Evolutionary conservation across 2,888 invertebrate species (phyloP), one percentile per base, ranked within the genome.

Genomic region (Hetaerina titia): DNA sequence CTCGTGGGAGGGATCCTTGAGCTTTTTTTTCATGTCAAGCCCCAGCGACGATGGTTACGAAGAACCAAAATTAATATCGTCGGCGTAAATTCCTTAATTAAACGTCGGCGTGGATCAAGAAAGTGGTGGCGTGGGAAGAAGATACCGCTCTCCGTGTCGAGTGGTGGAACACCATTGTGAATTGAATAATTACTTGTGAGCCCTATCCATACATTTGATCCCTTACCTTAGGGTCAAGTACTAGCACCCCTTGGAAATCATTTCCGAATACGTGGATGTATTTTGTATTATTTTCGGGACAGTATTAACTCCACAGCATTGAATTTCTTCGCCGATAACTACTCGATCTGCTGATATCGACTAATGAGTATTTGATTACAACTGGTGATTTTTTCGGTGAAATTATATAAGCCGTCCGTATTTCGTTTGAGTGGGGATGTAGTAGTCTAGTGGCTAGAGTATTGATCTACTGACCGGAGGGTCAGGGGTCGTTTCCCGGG

Each of bases 21-120:
- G n/a, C 6, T 25, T 81, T 81, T 31, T 45, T 81, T 25, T 8
- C 8, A 13, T 13, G 1, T 2, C 31, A 0, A 0, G 25, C 81
- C 31, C 81, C 13, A 25, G 31, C 81, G 15, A 81, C 81, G 81
- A 81, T 9, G 31, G 9, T 81, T 81, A 25, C 81, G 13, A 25
- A 11, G 81, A 22, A 31, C 31, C 81, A 81, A 31, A 81, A 81
- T 81, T 81, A 31, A 81, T 31, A 31, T 15, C 13, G 11, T 81
- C 81, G 81, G 25, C 15, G 81, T 31, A 81, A 81, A 81, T 81
- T 81, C 81, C 25, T 81, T 15, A 81, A 81, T 81, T 81, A 31
- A 81, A 81, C 81, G 81, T 31, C 31, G 81, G 1, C 81, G 31
- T 81, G 11, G 6, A 25, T 81, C 1, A 31, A 81, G 81, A 81